These are phyloP conservation scores for Acanthococcus lagerstroemiae DNA, from an alignment of 2,888 invertebrate genomes.

Conservation along the genomic window DNA sequence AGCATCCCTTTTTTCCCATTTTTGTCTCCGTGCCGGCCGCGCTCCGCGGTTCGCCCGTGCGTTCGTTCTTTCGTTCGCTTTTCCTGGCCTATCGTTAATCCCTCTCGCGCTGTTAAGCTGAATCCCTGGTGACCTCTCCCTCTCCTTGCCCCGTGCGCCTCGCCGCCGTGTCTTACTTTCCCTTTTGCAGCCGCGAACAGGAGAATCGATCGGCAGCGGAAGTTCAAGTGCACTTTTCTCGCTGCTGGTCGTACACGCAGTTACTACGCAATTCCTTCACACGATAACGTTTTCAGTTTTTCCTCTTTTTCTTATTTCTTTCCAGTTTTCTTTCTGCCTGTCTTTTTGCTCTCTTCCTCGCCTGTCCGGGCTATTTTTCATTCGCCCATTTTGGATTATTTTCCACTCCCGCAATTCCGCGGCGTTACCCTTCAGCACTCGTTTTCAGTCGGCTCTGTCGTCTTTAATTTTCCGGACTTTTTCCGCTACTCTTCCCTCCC, in stretches of 20 bases:
- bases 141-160: not conserved
- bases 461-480: too few species aligned
- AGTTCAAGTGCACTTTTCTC: slow-evolving; percentile 27
- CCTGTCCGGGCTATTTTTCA: not conserved
- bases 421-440: too few species aligned
- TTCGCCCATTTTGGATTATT: too few species aligned
- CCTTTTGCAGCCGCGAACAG: slow-evolving; percentile 5
- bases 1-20: not conserved
- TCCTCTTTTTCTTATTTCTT: not conserved
- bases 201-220: slow-evolving; percentile 16
- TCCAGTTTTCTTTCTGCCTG: not conserved
- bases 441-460: too few species aligned
- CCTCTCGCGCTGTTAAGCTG: not conserved
- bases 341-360: not conserved
- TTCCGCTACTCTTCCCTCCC: too few species aligned
- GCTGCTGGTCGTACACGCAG: not conserved
- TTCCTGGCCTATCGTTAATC: not conserved
- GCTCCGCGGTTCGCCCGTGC: not conserved
- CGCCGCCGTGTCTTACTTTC: slow-evolving; percentile 10
- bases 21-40: not conserved
- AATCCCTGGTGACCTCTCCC: slow-evolving; percentile 3
- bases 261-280: slow-evolving; percentile 7
- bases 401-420: too few species aligned
- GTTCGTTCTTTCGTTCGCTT: not conserved
- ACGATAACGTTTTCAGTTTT: not conserved